phyloP scores from a whole-genome alignment of 2,888 invertebrate species.

The Epinotia demarniana region DNA sequence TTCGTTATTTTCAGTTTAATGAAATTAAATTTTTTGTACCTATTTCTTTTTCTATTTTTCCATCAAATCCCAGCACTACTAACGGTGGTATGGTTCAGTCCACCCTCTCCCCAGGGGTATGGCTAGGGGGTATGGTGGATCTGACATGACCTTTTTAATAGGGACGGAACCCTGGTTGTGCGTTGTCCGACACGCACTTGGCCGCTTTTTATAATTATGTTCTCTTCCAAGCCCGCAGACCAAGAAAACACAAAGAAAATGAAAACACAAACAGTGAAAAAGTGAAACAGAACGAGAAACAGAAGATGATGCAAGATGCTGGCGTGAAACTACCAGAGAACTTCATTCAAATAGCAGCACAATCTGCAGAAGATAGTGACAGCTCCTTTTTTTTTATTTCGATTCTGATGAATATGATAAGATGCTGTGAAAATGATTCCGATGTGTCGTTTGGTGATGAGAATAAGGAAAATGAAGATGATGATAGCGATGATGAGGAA shows the following conservation, averaged over 20 bases:
- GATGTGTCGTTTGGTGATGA: constrained; percentile 52
- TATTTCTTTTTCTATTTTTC: too few species aligned
- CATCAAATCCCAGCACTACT: too few species aligned
- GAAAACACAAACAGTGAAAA: constrained; percentile 47
- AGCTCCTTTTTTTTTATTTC: constrained; percentile 66
- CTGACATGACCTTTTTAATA: too few species aligned
- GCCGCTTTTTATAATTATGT: too few species aligned
- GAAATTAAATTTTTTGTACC: too few species aligned
- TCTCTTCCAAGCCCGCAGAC: too few species aligned
- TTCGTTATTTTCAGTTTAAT: too few species aligned
- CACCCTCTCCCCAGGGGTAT: too few species aligned
- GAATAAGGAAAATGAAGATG: constrained; percentile 46
- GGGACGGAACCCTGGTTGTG: too few species aligned
- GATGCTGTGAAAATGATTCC: constrained; percentile 61
- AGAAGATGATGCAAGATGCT: constrained; percentile 60
- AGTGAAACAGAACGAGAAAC: constrained; percentile 57
- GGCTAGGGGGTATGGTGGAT: too few species aligned
- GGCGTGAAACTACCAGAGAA: constrained; percentile 64
- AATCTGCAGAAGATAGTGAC: constrained; percentile 63
- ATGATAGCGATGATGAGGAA: constrained; percentile 49
- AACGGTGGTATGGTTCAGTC: too few species aligned
- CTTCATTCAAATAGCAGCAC: constrained; percentile 62
- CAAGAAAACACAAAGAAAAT: constrained; percentile 50
- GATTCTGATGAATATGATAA: constrained; percentile 76
- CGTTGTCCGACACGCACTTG: too few species aligned